A percentile compares a stretch with the other conserved stretches of the same genome.
These are phyloP conservation scores for Scyliorhinus canicula DNA, from an alignment of 2,797 vertebrate genomes.

Conservation along the genomic window DNA sequence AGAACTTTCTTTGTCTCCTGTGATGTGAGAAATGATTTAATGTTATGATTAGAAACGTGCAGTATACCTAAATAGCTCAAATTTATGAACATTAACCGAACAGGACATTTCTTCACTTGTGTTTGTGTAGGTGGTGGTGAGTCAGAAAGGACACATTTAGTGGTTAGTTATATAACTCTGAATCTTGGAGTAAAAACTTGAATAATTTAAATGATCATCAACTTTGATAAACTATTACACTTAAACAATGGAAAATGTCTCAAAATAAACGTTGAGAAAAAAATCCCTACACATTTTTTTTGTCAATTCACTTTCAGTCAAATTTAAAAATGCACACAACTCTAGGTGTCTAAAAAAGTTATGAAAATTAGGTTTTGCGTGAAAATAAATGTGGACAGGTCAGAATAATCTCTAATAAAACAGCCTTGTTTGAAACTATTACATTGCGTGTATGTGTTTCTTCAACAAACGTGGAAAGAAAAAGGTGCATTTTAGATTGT, in stretches of 20 bases:
- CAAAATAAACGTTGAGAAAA: slow-evolving; percentile 1
- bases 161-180: slow-evolving; percentile 25
- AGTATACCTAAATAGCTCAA: neutral
- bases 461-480: neutral
- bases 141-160: slow-evolving; percentile 4
- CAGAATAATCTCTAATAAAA: neutral
- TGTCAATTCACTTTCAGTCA: neutral
- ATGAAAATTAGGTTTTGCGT: neutral
- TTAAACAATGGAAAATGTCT: slow-evolving; percentile 17
- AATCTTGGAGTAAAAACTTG: neutral
- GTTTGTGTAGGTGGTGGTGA: neutral
- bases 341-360: neutral
- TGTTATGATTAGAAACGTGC: neutral
- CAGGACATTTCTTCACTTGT: neutral
- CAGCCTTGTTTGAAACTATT: neutral
- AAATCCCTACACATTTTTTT: slow-evolving; percentile 15
- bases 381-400: neutral
- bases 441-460: neutral
- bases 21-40: neutral
- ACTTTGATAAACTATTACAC: neutral
- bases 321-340: neutral
- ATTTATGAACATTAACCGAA: neutral
- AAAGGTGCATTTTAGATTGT: neutral
- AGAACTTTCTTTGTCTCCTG: neutral
- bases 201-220: neutral